A percentile compares a stretch with the other conserved stretches of the same genome.
These are phyloP conservation scores for Crocuta crocuta DNA, from an alignment of 2,113 vertebrate genomes.

Conservation along the genomic window DNA sequence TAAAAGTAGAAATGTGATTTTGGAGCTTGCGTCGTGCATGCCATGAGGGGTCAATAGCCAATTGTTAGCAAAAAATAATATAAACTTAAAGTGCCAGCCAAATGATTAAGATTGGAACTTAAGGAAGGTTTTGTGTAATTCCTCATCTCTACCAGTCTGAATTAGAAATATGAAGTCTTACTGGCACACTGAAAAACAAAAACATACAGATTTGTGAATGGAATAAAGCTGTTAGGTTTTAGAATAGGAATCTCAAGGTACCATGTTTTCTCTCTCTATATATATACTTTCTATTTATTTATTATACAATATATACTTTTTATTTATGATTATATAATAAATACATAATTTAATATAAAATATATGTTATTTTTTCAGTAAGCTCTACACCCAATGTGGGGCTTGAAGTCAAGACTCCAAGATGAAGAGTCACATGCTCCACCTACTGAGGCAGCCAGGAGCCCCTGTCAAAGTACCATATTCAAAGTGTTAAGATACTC, in stretches of 20 bases:
- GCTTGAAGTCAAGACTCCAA: neutral
- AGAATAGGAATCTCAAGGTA: neutral
- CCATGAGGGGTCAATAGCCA: constrained; percentile 38
- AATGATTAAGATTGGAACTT: constrained; percentile 15
- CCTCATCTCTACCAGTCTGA: neutral
- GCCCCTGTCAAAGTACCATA: neutral
- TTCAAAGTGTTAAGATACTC: neutral
- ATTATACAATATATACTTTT: no score
- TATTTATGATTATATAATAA: no score
- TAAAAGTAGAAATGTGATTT: constrained; percentile 11
- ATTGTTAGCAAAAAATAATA: neutral
- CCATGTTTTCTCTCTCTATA: neutral
- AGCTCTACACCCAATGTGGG: neutral
- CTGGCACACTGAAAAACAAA: neutral
- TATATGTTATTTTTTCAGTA: neutral
- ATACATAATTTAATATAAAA: no score
- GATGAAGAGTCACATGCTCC: neutral
- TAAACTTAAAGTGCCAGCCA: constrained; percentile 41
- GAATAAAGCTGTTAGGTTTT: neutral
- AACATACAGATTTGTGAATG: neutral
- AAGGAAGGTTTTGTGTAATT: constrained; percentile 34
- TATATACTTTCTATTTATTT: no score
- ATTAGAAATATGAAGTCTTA: constrained; percentile 15
- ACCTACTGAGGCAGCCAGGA: neutral
- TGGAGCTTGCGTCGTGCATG: neutral